phyloP scores from a whole-genome alignment of 2,113 vertebrate genomes.

The Sinocyclocheilus grahami region DNA sequence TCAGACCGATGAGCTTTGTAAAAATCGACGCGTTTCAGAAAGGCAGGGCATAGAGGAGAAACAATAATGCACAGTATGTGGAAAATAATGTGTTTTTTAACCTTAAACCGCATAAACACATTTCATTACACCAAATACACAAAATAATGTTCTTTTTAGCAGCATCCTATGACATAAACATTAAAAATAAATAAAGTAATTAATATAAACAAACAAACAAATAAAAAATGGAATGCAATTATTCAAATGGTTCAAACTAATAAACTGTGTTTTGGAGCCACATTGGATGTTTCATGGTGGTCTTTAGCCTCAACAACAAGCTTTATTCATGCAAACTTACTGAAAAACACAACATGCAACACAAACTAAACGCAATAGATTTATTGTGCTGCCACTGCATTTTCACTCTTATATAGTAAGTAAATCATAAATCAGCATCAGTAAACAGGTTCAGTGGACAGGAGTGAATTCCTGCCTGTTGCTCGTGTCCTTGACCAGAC shows the following conservation, averaged over 20 bases:
- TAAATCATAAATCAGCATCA: background rate
- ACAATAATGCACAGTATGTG: no score
- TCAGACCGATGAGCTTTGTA: no score
- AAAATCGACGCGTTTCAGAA: no score
- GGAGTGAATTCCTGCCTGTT: background rate
- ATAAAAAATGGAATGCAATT: background rate
- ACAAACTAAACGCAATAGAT: background rate
- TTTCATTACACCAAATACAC: no score
- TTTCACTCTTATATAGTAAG: background rate
- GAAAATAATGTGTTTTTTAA: no score
- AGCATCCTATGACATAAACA: background rate
- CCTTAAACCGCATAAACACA: no score
- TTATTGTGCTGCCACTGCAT: background rate
- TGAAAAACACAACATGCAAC: background rate
- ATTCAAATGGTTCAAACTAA: background rate
- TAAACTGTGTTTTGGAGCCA: no score
- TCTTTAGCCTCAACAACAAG: no score
- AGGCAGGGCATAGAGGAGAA: no score
- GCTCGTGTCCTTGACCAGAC: slow-evolving; percentile 44
- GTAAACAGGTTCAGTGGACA: background rate
- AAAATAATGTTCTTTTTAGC: no score
- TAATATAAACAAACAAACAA: no score
- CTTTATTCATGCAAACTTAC: background rate
- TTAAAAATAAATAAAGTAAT: background rate
- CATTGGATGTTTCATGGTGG: no score